Percentiles rank a stretch among this genome's conserved stretches.
Evolutionary conservation across 2,888 invertebrate species (phyloP).

Genomic region (Hemicrepidius hirtus): DNA sequence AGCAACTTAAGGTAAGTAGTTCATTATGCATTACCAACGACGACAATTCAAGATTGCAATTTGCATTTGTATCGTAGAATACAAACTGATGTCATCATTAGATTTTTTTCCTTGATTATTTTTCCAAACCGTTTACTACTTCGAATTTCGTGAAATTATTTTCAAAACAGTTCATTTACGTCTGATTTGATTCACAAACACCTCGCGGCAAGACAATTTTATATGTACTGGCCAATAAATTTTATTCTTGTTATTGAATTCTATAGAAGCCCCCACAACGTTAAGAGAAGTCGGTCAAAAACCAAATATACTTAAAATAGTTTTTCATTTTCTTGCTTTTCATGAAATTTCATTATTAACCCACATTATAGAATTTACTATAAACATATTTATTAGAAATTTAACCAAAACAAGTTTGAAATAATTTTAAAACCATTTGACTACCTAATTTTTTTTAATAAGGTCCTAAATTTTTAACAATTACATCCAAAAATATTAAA

Average conservation of each 20-base stretch:
- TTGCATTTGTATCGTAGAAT: neutral
- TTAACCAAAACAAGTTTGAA: constrained; percentile 5
- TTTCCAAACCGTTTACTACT: no score
- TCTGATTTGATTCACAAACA: neutral
- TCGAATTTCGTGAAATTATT: neutral
- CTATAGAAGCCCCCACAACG: neutral
- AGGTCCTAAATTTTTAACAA: neutral
- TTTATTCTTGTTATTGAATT: neutral
- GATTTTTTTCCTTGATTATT: no score
- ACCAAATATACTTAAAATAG: neutral
- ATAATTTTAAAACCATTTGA: neutral
- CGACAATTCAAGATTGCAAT: neutral
- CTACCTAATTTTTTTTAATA: neutral
- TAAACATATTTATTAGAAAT: neutral
- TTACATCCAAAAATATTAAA: neutral
- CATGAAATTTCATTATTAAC: neutral
- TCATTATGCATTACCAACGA: constrained; percentile 2
- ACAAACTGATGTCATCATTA: neutral
- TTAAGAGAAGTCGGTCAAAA: neutral
- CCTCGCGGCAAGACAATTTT: neutral
- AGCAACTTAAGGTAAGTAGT: neutral
- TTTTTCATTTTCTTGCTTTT: neutral
- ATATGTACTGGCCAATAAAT: neutral
- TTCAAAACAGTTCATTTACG: neutral
- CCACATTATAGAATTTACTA: neutral